These are phyloP conservation scores for Lypha dubia DNA, from an alignment of 2,888 invertebrate species.

Conservation along the genomic window DNA sequence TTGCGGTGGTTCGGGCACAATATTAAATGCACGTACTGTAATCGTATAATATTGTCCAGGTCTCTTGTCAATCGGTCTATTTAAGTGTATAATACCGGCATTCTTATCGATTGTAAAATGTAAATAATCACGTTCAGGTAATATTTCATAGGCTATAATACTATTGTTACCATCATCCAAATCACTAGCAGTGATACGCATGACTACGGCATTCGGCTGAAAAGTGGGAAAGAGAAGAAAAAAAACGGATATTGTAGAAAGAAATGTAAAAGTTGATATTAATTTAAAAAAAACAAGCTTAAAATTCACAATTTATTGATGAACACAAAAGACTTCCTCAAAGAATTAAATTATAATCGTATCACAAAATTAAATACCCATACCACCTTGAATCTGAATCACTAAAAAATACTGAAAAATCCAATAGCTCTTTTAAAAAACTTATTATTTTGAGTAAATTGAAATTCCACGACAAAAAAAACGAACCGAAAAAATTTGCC, in stretches of 20 bases:
- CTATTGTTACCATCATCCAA: constrained; percentile 96
- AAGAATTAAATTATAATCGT: no score
- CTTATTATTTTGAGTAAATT: no score
- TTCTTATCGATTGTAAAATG: constrained; percentile 92
- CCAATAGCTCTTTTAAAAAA: no score
- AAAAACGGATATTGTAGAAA: constrained; percentile 35
- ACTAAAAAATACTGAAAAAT: no score
- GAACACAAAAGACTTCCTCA: neutral
- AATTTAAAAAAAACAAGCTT: neutral
- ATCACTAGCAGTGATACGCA: constrained; percentile 96
- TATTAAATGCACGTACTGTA: constrained; percentile 82
- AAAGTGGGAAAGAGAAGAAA: constrained; percentile 73
- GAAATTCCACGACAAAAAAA: no score
- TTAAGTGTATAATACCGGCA: constrained; percentile 92
- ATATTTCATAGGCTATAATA: constrained; percentile 87
- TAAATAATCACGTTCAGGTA: constrained; percentile 84
- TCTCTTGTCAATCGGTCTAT: constrained; percentile 80
- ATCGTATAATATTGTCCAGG: constrained; percentile 82
- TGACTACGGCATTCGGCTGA: constrained; percentile 86
- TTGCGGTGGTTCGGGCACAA: constrained; percentile 83
- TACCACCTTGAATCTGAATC: no score
- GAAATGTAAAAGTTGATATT: constrained; percentile 1
- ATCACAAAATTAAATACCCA: no score
- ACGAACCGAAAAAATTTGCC: no score
- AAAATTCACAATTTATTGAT: neutral